Conservation (phyloP, 1,140 invertebrate genomes). For the Euura lappo region DNA sequence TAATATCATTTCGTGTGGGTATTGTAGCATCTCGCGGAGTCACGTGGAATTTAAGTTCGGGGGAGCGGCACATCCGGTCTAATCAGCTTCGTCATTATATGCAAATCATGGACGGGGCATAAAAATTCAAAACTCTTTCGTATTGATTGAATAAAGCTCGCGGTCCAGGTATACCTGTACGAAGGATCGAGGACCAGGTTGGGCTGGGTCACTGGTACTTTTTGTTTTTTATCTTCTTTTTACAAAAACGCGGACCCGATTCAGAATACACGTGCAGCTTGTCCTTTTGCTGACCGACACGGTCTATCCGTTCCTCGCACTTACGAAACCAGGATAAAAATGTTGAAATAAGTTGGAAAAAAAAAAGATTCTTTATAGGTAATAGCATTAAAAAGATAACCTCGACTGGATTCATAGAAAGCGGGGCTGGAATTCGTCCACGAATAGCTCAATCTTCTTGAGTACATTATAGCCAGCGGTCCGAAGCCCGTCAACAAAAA, state of each 20-base stretch:
- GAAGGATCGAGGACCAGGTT: too few species aligned
- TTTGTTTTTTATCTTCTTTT: too few species aligned
- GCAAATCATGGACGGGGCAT: slow-evolving; percentile 1
- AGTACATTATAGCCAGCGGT: too few species aligned
- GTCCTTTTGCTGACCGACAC: not conserved
- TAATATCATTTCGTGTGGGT: not conserved
- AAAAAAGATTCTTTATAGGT: too few species aligned
- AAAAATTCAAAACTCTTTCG: not conserved
- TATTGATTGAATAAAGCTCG: slow-evolving; percentile 1
- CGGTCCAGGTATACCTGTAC: not conserved
- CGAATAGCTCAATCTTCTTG: too few species aligned
- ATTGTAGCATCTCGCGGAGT: not conserved
- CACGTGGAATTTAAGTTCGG: not conserved
- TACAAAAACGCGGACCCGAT: not conserved
- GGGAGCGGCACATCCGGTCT: slow-evolving; percentile 5
- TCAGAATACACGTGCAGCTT: not conserved
- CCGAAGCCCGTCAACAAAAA: too few species aligned
- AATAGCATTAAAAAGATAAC: too few species aligned
- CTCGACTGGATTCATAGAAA: too few species aligned
- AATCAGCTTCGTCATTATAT: slow-evolving; percentile 6
- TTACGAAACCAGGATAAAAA: too few species aligned
- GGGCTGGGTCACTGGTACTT: too few species aligned
- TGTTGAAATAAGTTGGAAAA: too few species aligned
- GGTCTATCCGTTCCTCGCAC: not conserved
- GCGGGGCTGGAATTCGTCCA: too few species aligned